phyloP scores from a whole-genome alignment of 2,888 invertebrate species.

The Heliconius erato region DNA sequence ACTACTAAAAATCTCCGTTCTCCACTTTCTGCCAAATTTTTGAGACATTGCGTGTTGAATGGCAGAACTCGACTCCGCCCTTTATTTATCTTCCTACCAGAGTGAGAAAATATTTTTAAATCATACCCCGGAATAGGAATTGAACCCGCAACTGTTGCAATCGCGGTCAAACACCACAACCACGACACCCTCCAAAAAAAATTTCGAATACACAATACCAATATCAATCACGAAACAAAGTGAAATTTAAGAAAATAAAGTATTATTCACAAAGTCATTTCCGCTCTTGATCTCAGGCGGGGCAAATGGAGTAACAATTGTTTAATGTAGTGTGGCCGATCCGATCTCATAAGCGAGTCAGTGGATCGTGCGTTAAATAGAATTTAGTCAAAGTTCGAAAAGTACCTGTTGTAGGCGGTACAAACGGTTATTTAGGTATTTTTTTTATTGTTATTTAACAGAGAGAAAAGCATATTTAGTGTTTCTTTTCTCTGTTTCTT shows the following conservation, averaged over 20 bases:
- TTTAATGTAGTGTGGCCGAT: slow-evolving; percentile 78
- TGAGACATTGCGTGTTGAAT: background rate
- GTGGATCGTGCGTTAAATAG: slow-evolving; percentile 61
- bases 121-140: too few relatives aligned
- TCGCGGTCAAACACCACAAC: background rate
- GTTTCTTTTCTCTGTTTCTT: too few relatives aligned
- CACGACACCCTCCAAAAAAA: background rate
- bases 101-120: background rate
- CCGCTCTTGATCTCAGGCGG: slow-evolving; percentile 34
- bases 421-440: background rate
- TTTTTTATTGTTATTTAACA: background rate
- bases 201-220: background rate
- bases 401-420: slow-evolving; percentile 19
- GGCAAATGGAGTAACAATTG: slow-evolving; percentile 57
- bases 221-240: slow-evolving; percentile 36
- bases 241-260: slow-evolving; percentile 35
- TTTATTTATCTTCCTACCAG: background rate
- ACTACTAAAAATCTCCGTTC: background rate
- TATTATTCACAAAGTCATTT: slow-evolving; percentile 38
- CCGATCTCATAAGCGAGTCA: slow-evolving; percentile 73
- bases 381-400: slow-evolving; percentile 36
- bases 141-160: too few relatives aligned
- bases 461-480: background rate
- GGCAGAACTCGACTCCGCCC: background rate
- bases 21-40: background rate